Evolutionary conservation across 2,113 vertebrate genomes (phyloP).

Genomic region (Epinephelus fuscoguttatus): DNA sequence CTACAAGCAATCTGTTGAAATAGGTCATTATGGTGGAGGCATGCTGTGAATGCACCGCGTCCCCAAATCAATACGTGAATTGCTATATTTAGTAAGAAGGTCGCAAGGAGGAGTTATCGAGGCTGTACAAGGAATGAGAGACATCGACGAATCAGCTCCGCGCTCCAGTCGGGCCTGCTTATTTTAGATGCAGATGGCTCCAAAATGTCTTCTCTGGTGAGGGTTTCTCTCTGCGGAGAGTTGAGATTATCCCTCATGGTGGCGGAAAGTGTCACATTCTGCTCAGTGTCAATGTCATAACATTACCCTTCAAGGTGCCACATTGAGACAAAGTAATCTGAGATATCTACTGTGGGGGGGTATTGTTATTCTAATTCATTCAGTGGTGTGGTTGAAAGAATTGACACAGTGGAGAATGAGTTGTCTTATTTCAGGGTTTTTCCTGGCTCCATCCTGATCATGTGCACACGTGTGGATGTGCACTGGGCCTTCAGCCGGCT

Average conservation of each 20-base stretch:
- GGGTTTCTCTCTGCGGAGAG: constrained; percentile 56
- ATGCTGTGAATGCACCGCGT: constrained; percentile 76
- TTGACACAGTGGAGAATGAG: background rate
- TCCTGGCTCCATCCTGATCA: too few species aligned
- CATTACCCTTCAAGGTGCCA: constrained; percentile 41
- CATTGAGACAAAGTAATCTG: constrained; percentile 25
- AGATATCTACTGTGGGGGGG: background rate
- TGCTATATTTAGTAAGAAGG: constrained; percentile 86
- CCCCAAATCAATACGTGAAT: constrained; percentile 82
- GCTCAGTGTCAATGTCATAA: constrained; percentile 71
- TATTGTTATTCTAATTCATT: constrained; percentile 8
- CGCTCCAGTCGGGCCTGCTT: constrained; percentile 52
- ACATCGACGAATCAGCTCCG: constrained; percentile 64
- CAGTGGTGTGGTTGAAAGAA: background rate
- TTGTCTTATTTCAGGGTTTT: background rate
- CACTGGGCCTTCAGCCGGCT: too few species aligned
- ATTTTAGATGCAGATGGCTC: constrained; percentile 71
- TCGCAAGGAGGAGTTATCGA: constrained; percentile 78
- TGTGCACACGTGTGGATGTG: too few species aligned
- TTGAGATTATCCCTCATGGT: constrained; percentile 49
- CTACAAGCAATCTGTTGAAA: constrained; percentile 80
- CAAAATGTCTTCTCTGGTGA: constrained; percentile 70
- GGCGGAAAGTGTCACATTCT: constrained; percentile 68
- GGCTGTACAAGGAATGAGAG: constrained; percentile 62
- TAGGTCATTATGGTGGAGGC: constrained; percentile 81